phyloP scores from a whole-genome alignment of 2,797 vertebrate species.

The Aselliscus stoliczkanus region DNA sequence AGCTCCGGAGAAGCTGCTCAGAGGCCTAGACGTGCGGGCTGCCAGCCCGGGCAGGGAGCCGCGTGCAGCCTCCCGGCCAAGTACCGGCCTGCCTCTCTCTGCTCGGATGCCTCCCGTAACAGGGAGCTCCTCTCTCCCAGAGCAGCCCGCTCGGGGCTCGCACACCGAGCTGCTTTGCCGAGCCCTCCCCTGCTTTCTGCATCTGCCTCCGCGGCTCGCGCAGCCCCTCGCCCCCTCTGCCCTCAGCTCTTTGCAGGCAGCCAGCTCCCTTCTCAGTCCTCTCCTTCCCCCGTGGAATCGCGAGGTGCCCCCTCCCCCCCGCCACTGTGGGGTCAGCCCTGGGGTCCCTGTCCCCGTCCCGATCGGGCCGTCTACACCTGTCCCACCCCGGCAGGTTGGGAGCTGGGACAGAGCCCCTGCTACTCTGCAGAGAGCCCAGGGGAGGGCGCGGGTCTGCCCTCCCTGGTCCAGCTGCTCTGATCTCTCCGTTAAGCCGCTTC shows the following conservation, averaged over 20 bases:
- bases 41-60: conserved; percentile 6
- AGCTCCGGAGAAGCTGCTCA: background rate
- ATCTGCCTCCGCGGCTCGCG: background rate
- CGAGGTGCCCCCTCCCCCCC: background rate
- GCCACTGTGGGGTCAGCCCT: background rate
- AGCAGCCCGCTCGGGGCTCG: background rate
- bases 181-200: background rate
- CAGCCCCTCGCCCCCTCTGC: background rate
- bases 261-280: background rate
- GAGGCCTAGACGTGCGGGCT: conserved; percentile 7
- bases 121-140: background rate
- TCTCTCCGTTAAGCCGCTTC: background rate
- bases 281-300: background rate
- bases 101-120: conserved; percentile 13
- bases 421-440: conserved; percentile 9
- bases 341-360: background rate
- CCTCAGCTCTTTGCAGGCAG: background rate
- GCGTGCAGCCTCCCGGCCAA: background rate
- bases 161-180: background rate
- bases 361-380: background rate
- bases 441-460: conserved; percentile 11
- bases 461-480: background rate
- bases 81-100: background rate
- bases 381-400: background rate
- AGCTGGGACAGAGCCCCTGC: background rate